phyloP scores from a whole-genome alignment of 37 sponge, comb jelly and placozoan species.

The Corticium candelabrum region DNA sequence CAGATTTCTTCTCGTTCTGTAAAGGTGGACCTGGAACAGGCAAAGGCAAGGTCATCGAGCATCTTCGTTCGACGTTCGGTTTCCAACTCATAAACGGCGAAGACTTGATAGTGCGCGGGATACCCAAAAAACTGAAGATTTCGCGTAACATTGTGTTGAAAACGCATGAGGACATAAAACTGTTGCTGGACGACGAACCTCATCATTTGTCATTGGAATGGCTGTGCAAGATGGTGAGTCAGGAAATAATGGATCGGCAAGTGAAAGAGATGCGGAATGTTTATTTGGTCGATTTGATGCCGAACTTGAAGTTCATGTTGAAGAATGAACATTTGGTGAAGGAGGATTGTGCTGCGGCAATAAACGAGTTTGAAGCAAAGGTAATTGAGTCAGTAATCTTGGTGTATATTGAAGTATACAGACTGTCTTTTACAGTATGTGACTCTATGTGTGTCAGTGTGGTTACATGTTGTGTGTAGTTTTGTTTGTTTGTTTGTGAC shows the following conservation, averaged over 20 bases:
- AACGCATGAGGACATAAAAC: constrained; percentile 21
- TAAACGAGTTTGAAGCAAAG: constrained; percentile 44
- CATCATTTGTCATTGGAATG: constrained; percentile 48
- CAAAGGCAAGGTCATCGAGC: constrained; percentile 48
- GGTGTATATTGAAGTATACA: too few species aligned
- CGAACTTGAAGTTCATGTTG: constrained; percentile 56
- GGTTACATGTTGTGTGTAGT: too few species aligned
- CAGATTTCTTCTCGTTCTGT: not conserved
- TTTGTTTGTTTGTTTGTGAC: too few species aligned
- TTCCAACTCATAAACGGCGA: constrained; percentile 46
- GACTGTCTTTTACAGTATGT: too few species aligned
- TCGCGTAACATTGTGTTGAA: constrained; percentile 10
- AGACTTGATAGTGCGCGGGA: constrained; percentile 32
- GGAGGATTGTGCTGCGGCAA: constrained; percentile 21
- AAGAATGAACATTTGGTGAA: constrained; percentile 31
- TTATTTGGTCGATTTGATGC: constrained; percentile 54
- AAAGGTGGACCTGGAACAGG: constrained; percentile 69
- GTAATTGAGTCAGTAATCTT: constrained; percentile 15
- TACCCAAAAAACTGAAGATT: constrained; percentile 52
- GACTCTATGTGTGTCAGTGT: too few species aligned
- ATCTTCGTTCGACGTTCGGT: constrained; percentile 55
- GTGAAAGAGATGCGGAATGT: constrained; percentile 8
- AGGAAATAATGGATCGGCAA: constrained; percentile 19
- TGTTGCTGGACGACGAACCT: constrained; percentile 43
- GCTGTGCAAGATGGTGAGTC: constrained; percentile 43